Conservation (phyloP, 2,888 invertebrate species). For the Polia nebulosa region DNA sequence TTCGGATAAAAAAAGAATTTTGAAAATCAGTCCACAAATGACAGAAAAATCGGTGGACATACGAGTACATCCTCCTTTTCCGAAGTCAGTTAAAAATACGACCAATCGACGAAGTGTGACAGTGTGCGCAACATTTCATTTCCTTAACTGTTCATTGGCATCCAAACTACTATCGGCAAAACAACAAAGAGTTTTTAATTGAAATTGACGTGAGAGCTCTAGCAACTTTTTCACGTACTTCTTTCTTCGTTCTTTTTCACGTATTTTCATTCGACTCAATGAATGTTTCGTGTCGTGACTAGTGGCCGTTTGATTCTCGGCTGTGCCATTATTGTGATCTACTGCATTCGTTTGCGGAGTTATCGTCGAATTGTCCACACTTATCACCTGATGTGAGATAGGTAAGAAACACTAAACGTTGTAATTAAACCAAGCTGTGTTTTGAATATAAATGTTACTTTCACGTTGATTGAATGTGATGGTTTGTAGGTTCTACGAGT, state of each 20-base stretch:
- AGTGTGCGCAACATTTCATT: background rate
- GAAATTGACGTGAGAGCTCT: background rate
- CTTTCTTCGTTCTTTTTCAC: too few species aligned
- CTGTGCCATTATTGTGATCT: constrained; percentile 42
- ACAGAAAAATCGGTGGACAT: too few species aligned
- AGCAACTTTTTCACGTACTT: constrained; percentile 1
- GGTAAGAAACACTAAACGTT: constrained; percentile 40
- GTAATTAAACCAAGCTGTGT: constrained; percentile 37
- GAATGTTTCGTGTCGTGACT: constrained; percentile 45
- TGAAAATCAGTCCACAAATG: too few species aligned
- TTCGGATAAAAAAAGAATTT: too few species aligned
- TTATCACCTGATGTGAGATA: constrained; percentile 31
- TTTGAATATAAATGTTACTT: constrained; percentile 32
- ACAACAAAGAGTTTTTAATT: constrained; percentile 16
- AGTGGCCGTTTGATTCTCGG: constrained; percentile 33
- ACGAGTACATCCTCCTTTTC: too few species aligned
- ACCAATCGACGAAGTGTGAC: too few species aligned
- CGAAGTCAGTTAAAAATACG: too few species aligned
- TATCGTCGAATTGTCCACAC: constrained; percentile 40
- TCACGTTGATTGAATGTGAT: constrained; percentile 30
- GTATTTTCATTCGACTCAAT: constrained; percentile 19
- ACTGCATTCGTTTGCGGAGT: constrained; percentile 27
- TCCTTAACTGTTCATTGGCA: background rate
- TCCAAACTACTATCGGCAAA: background rate
- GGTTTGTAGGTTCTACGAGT: background rate